These are phyloP conservation scores for Trissonchulus sp. DNA, from an alignment of 2,888 invertebrate species.

Conservation along the genomic window DNA sequence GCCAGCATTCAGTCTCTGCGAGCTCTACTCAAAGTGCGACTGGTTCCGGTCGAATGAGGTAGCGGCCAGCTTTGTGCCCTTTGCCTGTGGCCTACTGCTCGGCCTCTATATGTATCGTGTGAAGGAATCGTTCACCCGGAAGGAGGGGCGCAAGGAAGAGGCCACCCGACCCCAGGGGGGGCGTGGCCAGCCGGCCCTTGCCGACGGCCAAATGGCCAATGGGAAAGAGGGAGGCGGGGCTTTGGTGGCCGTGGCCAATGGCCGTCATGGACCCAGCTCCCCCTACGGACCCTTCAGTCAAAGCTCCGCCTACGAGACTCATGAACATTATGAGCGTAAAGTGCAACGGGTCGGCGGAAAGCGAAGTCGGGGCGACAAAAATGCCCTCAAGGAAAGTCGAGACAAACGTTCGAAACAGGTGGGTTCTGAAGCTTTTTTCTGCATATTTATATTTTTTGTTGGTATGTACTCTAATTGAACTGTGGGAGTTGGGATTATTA, in stretches of 20 bases:
- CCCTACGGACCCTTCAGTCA: constrained; percentile 44
- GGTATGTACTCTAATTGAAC: too few relatives aligned
- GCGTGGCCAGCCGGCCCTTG: neutral
- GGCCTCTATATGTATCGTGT: neutral
- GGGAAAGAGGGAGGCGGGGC: constrained; percentile 55
- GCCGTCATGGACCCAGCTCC: neutral
- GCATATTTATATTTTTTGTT: too few relatives aligned
- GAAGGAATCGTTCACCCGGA: constrained; percentile 54
- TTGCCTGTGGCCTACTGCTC: neutral
- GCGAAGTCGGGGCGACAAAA: constrained; percentile 39
- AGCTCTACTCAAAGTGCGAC: neutral
- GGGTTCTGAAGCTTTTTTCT: neutral
- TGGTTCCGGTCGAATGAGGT: neutral
- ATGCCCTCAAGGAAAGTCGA: neutral
- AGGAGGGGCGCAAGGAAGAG: constrained; percentile 47
- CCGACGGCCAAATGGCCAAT: constrained; percentile 59
- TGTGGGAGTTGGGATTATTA: too few relatives aligned
- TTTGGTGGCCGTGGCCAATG: constrained; percentile 33
- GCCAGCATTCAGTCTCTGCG: neutral
- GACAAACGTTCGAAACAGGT: constrained; percentile 8
- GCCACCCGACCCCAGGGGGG: constrained; percentile 34
- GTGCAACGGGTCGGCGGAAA: constrained; percentile 40
- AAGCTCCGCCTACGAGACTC: constrained; percentile 47
- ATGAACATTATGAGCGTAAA: constrained; percentile 50
- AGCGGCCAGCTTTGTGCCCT: neutral